A percentile compares a stretch with the other conserved stretches of the same genome.
Evolutionary conservation across 2,797 vertebrate genomes (phyloP).

Genomic region (Spheniscus humboldti): DNA sequence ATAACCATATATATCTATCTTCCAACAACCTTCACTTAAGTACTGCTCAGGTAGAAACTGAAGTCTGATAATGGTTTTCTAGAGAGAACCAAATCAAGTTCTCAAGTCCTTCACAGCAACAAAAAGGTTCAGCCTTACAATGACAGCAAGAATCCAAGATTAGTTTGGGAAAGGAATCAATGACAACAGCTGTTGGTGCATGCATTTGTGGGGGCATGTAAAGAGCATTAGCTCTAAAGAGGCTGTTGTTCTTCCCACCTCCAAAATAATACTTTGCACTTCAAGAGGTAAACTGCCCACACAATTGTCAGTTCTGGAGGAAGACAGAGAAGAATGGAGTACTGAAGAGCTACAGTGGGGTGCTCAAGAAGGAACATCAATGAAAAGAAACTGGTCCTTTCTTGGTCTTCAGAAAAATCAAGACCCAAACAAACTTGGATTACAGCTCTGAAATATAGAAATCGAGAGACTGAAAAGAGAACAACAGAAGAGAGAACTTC

Average conservation of each 20-base stretch:
- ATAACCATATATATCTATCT: background rate
- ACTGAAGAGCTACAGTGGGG: background rate
- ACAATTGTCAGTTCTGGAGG: slow-evolving; percentile 9
- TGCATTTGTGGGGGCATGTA: slow-evolving; percentile 13
- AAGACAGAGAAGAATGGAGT: background rate
- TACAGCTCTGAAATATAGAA: background rate
- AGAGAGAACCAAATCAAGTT: background rate
- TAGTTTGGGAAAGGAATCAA: background rate
- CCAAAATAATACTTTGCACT: slow-evolving; percentile 52
- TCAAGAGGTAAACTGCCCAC: slow-evolving; percentile 44
- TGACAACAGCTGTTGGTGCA: slow-evolving; percentile 10
- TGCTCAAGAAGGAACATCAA: background rate
- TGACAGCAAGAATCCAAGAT: background rate
- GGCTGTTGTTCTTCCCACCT: slow-evolving; percentile 41
- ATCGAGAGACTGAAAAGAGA: background rate
- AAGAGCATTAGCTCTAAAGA: slow-evolving; percentile 25
- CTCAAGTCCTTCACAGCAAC: background rate
- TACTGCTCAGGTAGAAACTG: background rate
- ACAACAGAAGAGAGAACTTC: background rate
- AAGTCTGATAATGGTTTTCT: background rate
- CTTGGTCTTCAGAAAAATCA: background rate
- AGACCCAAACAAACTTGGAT: background rate
- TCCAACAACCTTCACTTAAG: background rate
- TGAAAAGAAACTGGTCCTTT: background rate
- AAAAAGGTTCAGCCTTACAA: background rate